These are phyloP conservation scores for Echinarachnius parma DNA, from an alignment of 53 echinoderm and acorn worm genomes.

Conservation along the genomic window DNA sequence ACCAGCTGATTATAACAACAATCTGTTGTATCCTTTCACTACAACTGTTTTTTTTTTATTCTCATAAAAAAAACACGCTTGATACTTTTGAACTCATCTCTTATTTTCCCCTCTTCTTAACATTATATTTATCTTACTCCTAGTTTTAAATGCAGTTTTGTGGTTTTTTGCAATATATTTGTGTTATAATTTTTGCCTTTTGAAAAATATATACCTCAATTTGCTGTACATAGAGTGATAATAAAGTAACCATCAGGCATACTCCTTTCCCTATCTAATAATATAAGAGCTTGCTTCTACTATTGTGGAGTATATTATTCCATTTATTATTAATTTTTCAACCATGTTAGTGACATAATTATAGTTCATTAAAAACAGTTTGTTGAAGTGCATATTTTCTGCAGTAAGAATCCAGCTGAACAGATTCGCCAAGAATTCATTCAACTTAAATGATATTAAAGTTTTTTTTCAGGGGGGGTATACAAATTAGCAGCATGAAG, in stretches of 20 bases:
- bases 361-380: no score
- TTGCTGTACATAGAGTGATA: constrained; percentile 34
- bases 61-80: no score
- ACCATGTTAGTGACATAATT: no score
- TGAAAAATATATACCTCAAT: constrained; percentile 38
- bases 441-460: no score
- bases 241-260: no score
- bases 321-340: background rate
- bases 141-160: background rate
- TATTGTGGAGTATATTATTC: background rate
- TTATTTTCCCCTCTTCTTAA: background rate
- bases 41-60: no score
- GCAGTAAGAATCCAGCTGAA: no score
- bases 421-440: no score
- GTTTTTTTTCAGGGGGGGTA: no score
- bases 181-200: constrained; percentile 34
- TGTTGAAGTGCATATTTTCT: background rate
- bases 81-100: no score
- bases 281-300: constrained; percentile 24
- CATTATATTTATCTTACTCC: background rate
- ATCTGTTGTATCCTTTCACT: background rate
- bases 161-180: constrained; percentile 41
- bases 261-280: background rate
- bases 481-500: no score
- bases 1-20: background rate